Conservation (phyloP, 2,797 vertebrate genomes). For the Acanthurus leucopareius region DNA sequence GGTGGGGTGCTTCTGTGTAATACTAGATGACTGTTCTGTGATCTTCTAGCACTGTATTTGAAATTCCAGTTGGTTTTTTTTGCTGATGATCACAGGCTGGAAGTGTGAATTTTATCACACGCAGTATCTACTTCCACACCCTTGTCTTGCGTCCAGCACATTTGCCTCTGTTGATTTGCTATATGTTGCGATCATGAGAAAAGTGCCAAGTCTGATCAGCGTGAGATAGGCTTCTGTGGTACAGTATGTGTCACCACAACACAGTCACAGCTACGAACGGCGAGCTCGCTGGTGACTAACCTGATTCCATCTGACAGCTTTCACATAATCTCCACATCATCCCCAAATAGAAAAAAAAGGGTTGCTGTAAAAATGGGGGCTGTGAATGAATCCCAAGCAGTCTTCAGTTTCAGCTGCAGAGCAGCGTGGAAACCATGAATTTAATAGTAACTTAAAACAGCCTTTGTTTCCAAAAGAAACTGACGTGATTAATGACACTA, state of each 20-base stretch:
- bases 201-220: slow-evolving; percentile 62
- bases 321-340: slow-evolving; percentile 78
- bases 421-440: slow-evolving; percentile 15
- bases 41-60: background rate
- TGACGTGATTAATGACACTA: slow-evolving; percentile 28
- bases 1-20: background rate
- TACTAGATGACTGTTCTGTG: background rate
- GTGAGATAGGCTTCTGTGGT: slow-evolving; percentile 39
- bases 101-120: slow-evolving; percentile 47
- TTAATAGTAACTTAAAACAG: slow-evolving; percentile 17
- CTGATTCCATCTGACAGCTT: slow-evolving; percentile 78
- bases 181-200: slow-evolving; percentile 46
- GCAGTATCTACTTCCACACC: background rate
- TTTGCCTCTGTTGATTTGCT: slow-evolving; percentile 35
- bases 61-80: slow-evolving; percentile 28
- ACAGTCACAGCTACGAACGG: slow-evolving; percentile 56
- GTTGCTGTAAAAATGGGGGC: slow-evolving; percentile 44
- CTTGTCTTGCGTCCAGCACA: background rate
- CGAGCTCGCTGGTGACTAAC: slow-evolving; percentile 69
- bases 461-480: slow-evolving; percentile 17
- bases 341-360: slow-evolving; percentile 33
- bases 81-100: slow-evolving; percentile 16
- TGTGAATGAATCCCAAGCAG: slow-evolving; percentile 54
- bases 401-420: slow-evolving; percentile 19
- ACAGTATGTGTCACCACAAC: slow-evolving; percentile 56